phyloP scores from a whole-genome alignment of 1,140 invertebrate genomes.

The Metaphire vulgaris region DNA sequence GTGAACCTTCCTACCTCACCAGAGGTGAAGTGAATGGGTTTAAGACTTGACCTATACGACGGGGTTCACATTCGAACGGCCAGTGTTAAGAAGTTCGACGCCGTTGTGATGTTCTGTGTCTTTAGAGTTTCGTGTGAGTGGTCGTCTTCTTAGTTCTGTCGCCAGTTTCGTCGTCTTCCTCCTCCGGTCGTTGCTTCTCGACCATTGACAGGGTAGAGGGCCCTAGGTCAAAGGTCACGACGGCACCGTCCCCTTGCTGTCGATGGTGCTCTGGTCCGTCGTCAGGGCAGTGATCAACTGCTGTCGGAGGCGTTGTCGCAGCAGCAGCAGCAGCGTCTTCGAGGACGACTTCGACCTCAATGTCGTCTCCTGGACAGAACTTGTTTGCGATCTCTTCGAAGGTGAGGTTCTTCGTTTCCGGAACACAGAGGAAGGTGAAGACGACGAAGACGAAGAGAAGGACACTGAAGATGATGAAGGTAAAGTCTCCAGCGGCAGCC shows the following conservation, averaged over 20 bases:
- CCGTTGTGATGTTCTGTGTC: too few relatives aligned
- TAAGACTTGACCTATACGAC: too few relatives aligned
- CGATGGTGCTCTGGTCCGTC: background rate
- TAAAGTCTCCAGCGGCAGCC: slow-evolving; percentile 67
- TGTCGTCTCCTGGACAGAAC: slow-evolving; percentile 17
- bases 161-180: too few relatives aligned
- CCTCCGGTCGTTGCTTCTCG: background rate
- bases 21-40: too few relatives aligned
- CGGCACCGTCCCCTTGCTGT: background rate
- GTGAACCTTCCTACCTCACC: too few relatives aligned
- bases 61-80: too few relatives aligned
- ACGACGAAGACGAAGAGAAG: slow-evolving; percentile 92
- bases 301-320: too few relatives aligned
- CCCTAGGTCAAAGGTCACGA: background rate
- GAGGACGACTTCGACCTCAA: background rate
- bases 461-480: slow-evolving; percentile 93
- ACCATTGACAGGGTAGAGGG: background rate
- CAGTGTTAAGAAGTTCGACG: too few relatives aligned
- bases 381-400: slow-evolving; percentile 78
- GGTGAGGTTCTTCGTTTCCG: slow-evolving; percentile 97
- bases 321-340: too few relatives aligned
- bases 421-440: slow-evolving; percentile 94
- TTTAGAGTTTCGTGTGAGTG: too few relatives aligned
- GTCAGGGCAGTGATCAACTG: too few relatives aligned
- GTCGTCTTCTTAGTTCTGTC: too few relatives aligned